Evolutionary conservation across 2,888 invertebrate genomes (phyloP).

Genomic region (Chrysolina haemoptera): DNA sequence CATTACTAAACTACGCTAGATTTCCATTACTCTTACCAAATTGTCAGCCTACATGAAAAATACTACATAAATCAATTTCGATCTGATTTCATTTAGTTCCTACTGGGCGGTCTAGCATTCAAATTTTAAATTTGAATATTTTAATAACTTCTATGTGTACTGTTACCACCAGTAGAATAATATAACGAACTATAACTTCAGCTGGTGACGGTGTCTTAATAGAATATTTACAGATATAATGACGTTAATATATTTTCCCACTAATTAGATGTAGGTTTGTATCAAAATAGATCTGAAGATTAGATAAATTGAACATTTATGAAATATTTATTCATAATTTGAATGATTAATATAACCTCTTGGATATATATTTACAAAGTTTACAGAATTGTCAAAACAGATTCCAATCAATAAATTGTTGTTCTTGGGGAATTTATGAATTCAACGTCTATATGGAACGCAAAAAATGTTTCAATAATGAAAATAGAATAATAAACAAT

Average conservation of each 20-base stretch:
- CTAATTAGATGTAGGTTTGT: slow-evolving; percentile 53
- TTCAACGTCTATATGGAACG: no score
- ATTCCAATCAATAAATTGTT: not conserved
- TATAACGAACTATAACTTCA: slow-evolving; percentile 19
- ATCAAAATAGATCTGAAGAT: slow-evolving; percentile 46
- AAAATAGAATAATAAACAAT: no score
- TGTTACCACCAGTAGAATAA: not conserved
- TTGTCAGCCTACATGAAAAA: not conserved
- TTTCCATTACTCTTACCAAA: not conserved
- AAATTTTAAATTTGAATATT: slow-evolving; percentile 27
- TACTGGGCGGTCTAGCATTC: slow-evolving; percentile 23
- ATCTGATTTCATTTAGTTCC: not conserved
- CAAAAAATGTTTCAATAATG: no score
- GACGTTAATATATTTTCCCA: slow-evolving; percentile 54
- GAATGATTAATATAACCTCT: slow-evolving; percentile 36
- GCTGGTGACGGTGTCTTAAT: slow-evolving; percentile 46
- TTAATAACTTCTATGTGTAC: slow-evolving; percentile 20
- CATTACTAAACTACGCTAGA: not conserved
- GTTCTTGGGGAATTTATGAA: no score
- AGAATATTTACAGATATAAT: slow-evolving; percentile 53
- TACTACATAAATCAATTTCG: slow-evolving; percentile 8
- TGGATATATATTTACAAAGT: slow-evolving; percentile 35
- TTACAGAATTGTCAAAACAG: not conserved
- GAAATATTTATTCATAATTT: slow-evolving; percentile 47
- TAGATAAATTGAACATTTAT: slow-evolving; percentile 50